A percentile compares a stretch with the other conserved stretches of the same genome.
These are phyloP conservation scores for Tenebrio molitor DNA, from an alignment of 1,140 invertebrate species.

Conservation along the genomic window DNA sequence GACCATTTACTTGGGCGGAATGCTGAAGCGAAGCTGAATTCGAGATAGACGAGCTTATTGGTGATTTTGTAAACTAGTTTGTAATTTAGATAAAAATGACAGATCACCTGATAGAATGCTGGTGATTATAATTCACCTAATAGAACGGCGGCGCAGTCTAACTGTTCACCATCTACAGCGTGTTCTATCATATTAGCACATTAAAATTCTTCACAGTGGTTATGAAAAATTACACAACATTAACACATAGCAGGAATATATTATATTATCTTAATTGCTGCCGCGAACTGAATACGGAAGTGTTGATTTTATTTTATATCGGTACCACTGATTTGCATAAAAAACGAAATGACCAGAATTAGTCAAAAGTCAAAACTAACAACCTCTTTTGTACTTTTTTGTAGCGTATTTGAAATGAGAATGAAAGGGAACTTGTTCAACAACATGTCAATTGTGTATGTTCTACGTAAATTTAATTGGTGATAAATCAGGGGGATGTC, in stretches of 20 bases:
- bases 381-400: too few species aligned
- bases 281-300: not conserved
- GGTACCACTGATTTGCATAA: too few species aligned
- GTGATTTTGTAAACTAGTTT: constrained; percentile 44
- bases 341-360: too few species aligned
- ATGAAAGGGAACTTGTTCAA: too few species aligned
- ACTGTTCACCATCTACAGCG: constrained; percentile 27
- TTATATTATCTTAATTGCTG: constrained; percentile 43
- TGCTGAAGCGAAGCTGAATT: not conserved
- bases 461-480: too few species aligned
- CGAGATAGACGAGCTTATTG: constrained; percentile 8
- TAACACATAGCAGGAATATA: constrained; percentile 33
- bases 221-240: constrained; percentile 41
- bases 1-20: constrained; percentile 3
- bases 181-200: constrained; percentile 44
- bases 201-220: constrained; percentile 43
- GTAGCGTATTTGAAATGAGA: too few species aligned
- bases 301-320: too few species aligned
- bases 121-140: constrained; percentile 33
- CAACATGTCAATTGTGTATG: too few species aligned
- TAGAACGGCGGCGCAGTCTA: constrained; percentile 8
- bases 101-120: constrained; percentile 39
- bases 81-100: constrained; percentile 47
- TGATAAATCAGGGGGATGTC: too few species aligned
- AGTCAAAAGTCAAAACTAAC: too few species aligned